Evolutionary conservation across 2,113 vertebrate species (phyloP).

Genomic region (Elgaria multicarinata): DNA sequence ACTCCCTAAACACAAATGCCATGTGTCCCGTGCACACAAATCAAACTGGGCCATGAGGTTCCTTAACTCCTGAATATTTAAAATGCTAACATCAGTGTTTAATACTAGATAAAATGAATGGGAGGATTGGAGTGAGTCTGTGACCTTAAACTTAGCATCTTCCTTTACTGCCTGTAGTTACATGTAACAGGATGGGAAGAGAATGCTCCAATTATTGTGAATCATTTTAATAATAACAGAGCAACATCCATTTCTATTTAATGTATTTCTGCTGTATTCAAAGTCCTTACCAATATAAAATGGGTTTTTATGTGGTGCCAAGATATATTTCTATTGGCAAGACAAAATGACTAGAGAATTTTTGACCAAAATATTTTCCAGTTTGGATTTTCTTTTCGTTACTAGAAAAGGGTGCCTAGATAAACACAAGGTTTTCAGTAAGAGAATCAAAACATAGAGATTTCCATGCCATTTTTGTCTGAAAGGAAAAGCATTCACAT

Average conservation of each 20-base stretch:
- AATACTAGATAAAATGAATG: constrained; percentile 13
- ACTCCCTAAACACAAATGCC: constrained; percentile 12
- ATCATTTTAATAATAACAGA: background rate
- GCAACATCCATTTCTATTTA: background rate
- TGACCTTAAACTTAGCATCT: constrained; percentile 9
- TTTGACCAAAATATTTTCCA: constrained; percentile 15
- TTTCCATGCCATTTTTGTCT: background rate
- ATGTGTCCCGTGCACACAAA: background rate
- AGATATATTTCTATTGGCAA: background rate
- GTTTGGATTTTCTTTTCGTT: background rate
- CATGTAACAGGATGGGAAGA: constrained; percentile 6
- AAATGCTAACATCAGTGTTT: constrained; percentile 29
- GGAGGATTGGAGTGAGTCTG: constrained; percentile 25
- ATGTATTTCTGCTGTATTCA: background rate
- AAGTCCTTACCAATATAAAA: background rate
- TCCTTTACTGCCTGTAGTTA: constrained; percentile 18
- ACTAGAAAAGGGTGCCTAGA: background rate
- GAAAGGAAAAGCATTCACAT: background rate
- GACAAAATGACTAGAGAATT: background rate
- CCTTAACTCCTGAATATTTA: background rate
- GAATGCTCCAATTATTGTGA: background rate
- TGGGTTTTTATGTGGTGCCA: background rate
- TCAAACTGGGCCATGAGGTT: background rate
- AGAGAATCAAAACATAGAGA: background rate
- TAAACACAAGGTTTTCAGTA: background rate